phyloP scores from a whole-genome alignment of 2,113 vertebrate genomes.

The Limanda limanda region DNA sequence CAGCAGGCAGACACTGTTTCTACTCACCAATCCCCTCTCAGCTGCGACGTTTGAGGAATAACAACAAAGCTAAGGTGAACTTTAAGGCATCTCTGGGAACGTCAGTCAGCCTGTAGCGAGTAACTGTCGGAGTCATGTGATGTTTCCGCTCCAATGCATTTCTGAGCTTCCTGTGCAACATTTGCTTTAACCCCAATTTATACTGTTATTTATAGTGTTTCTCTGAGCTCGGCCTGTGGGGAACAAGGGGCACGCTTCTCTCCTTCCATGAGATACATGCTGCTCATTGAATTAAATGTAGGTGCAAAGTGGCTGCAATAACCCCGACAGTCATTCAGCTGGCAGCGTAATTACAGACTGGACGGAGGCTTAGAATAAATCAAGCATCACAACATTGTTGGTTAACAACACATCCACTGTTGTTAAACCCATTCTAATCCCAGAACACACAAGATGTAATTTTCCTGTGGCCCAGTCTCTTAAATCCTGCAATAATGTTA shows the following conservation, averaged over 20 bases:
- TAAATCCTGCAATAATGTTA: neutral
- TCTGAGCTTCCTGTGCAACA: conserved; percentile 39
- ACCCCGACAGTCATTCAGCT: conserved; percentile 16
- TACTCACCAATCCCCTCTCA: neutral
- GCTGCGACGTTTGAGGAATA: neutral
- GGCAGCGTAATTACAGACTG: conserved; percentile 48
- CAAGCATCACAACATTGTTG: neutral
- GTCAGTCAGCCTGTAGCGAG: conserved; percentile 21
- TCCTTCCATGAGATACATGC: neutral
- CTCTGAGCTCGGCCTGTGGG: conserved; percentile 14
- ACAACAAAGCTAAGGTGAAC: conserved; percentile 5
- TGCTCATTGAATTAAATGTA: neutral
- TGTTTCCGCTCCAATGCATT: conserved; percentile 52
- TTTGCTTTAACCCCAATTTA: conserved; percentile 55
- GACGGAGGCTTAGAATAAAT: conserved; percentile 18
- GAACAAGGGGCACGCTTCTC: conserved; percentile 26
- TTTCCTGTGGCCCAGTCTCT: neutral
- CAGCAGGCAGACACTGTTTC: conserved; percentile 44
- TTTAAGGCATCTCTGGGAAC: neutral
- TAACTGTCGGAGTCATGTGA: conserved; percentile 20
- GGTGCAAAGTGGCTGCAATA: neutral
- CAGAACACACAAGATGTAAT: conserved; percentile 17
- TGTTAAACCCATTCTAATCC: conserved; percentile 16
- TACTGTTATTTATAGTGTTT: conserved; percentile 11
- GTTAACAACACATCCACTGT: conserved; percentile 1